A percentile compares a stretch with the other conserved stretches of the same genome.
phyloP scores from a whole-genome alignment of 2,797 vertebrate genomes.

The Pogonophryne albipinna region DNA sequence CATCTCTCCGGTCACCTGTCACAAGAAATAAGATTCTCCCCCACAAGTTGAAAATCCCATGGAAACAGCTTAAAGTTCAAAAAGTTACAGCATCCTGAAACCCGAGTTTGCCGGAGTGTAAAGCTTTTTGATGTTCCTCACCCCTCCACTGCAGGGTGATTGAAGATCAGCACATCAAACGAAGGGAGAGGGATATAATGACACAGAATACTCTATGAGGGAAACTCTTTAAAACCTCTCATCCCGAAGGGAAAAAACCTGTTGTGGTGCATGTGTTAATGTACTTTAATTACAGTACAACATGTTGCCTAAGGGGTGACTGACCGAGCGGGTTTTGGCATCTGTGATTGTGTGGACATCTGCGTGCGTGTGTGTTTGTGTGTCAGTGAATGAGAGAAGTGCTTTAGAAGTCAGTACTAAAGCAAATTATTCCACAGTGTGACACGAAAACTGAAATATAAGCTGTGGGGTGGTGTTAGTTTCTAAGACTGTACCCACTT shows the following conservation, averaged over 20 bases:
- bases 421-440: conserved; percentile 47
- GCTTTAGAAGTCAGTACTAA: conserved; percentile 46
- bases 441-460: conserved; percentile 71
- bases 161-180: conserved; percentile 77
- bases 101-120: conserved; percentile 52
- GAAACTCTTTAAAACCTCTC: conserved; percentile 66
- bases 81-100: conserved; percentile 76
- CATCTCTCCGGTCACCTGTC: conserved; percentile 72
- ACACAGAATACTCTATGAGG: conserved; percentile 65
- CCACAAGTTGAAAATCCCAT: conserved; percentile 57
- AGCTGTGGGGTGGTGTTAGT: conserved; percentile 61
- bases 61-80: conserved; percentile 70
- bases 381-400: conserved; percentile 13
- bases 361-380: background rate
- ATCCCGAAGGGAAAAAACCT: conserved; percentile 35
- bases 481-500: conserved; percentile 69
- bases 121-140: conserved; percentile 65
- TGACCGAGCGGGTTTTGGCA: conserved; percentile 34
- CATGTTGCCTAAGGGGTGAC: conserved; percentile 48
- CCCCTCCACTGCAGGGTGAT: conserved; percentile 53
- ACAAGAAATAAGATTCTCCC: conserved; percentile 56
- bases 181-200: conserved; percentile 47
- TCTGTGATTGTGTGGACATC: conserved; percentile 50
- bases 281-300: conserved; percentile 67
- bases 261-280: conserved; percentile 70